These are phyloP conservation scores for Lepus europaeus DNA, from an alignment of 2,113 vertebrate species.

Conservation along the genomic window DNA sequence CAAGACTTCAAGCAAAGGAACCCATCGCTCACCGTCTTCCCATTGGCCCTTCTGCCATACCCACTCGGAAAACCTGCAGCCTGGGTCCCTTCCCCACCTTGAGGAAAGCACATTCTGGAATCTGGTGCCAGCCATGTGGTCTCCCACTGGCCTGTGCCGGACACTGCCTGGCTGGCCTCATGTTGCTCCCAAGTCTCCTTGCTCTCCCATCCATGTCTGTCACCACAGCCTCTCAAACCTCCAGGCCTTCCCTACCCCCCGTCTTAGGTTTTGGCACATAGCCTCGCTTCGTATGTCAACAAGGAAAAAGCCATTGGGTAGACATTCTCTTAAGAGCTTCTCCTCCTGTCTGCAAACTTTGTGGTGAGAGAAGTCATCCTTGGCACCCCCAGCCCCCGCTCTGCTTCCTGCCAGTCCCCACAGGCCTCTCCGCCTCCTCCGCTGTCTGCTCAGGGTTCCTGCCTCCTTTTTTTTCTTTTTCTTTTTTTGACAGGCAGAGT, in stretches of 20 bases:
- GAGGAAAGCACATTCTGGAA: background rate
- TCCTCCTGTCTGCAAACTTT: background rate
- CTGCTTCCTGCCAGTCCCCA: no score
- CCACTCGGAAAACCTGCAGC: background rate
- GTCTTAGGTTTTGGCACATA: background rate
- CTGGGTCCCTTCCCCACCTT: background rate
- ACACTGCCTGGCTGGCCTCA: background rate
- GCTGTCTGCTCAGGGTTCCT: background rate
- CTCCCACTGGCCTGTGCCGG: background rate
- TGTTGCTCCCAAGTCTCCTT: background rate
- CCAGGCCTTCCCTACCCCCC: background rate
- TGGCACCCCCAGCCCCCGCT: background rate
- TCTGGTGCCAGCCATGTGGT: background rate
- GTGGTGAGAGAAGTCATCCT: background rate
- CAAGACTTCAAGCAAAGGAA: background rate
- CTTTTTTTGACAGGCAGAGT: no score
- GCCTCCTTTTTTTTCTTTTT: no score
- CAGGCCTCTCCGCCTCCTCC: no score
- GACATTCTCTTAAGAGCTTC: background rate
- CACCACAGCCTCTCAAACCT: background rate
- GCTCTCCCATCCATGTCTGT: background rate
- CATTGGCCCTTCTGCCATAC: background rate
- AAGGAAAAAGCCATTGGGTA: background rate
- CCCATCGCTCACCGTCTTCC: background rate
- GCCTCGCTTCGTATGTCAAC: background rate